Percentiles rank a stretch among this genome's conserved stretches.
Conservation (phyloP, 2,888 invertebrate species). For the Brachypterus glaber region DNA sequence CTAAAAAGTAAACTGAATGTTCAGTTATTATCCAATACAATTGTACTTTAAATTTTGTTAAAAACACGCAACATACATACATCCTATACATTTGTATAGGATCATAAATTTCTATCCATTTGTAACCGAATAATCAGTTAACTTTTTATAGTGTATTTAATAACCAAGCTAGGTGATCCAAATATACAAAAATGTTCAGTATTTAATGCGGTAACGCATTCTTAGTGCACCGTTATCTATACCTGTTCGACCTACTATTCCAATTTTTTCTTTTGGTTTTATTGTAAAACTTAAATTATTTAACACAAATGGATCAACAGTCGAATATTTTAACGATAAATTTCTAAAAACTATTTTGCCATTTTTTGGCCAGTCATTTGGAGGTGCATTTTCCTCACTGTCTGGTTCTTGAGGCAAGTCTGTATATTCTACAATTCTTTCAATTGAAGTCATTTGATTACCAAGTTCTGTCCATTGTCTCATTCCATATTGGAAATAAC, state of each 20-base stretch:
- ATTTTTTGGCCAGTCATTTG: slow-evolving; percentile 55
- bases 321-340: slow-evolving; percentile 62
- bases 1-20: too few species aligned
- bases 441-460: slow-evolving; percentile 84
- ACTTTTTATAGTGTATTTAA: too few species aligned
- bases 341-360: slow-evolving; percentile 59
- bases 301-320: slow-evolving; percentile 60
- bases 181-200: too few species aligned
- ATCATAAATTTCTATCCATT: too few species aligned
- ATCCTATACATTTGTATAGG: too few species aligned
- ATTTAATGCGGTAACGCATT: too few species aligned
- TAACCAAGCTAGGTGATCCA: too few species aligned
- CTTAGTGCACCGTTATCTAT: too few species aligned
- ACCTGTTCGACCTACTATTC: slow-evolving; percentile 75
- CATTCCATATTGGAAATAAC: slow-evolving; percentile 51
- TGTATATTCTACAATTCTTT: slow-evolving; percentile 52
- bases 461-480: slow-evolving; percentile 74
- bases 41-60: too few species aligned
- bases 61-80: too few species aligned
- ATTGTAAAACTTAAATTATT: slow-evolving; percentile 58
- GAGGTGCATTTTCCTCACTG: slow-evolving; percentile 63
- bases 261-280: slow-evolving; percentile 61
- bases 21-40: too few species aligned
- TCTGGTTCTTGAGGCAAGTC: slow-evolving; percentile 39
- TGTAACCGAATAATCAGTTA: too few species aligned